Percentiles rank a stretch among this genome's conserved stretches.
Conservation (phyloP, 2,797 vertebrate genomes). For the Philypnodon macrostomus region DNA sequence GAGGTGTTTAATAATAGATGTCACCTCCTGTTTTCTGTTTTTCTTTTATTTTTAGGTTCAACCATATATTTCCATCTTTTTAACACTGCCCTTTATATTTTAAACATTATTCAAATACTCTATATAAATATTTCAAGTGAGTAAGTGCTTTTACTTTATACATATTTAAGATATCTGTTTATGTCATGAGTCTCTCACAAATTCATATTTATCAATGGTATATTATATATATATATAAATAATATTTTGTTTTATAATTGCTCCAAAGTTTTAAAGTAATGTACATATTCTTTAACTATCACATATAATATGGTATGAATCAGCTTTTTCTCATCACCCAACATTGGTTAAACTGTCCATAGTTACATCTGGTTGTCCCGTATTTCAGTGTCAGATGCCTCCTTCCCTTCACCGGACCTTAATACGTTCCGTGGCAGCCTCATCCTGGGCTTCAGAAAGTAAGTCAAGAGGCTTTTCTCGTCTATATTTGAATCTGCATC, state of each 20-base stretch:
- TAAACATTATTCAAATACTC: neutral
- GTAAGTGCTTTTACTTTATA: neutral
- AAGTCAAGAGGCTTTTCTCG: slow-evolving; percentile 57
- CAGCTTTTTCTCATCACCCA: too few relatives aligned
- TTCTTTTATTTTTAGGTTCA: slow-evolving; percentile 57
- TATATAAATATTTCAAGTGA: neutral
- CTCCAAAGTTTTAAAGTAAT: too few relatives aligned
- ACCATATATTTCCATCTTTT: slow-evolving; percentile 7
- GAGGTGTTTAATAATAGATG: slow-evolving; percentile 68
- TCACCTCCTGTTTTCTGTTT: slow-evolving; percentile 43
- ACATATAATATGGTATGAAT: too few relatives aligned
- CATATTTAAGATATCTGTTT: neutral
- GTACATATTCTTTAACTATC: too few relatives aligned
- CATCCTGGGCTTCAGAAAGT: slow-evolving; percentile 82
- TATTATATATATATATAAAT: too few relatives aligned
- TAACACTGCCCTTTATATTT: slow-evolving; percentile 1
- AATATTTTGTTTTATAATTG: too few relatives aligned
- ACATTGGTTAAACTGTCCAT: too few relatives aligned
- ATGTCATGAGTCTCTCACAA: too few relatives aligned
- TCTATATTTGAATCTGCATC: slow-evolving; percentile 47
- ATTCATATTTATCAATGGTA: too few relatives aligned
- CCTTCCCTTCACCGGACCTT: slow-evolving; percentile 64
- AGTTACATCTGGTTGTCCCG: slow-evolving; percentile 2
- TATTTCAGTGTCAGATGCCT: slow-evolving; percentile 81
- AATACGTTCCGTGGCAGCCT: slow-evolving; percentile 72